phyloP scores from a whole-genome alignment of 2,888 invertebrate species.

The Melieria omissa region DNA sequence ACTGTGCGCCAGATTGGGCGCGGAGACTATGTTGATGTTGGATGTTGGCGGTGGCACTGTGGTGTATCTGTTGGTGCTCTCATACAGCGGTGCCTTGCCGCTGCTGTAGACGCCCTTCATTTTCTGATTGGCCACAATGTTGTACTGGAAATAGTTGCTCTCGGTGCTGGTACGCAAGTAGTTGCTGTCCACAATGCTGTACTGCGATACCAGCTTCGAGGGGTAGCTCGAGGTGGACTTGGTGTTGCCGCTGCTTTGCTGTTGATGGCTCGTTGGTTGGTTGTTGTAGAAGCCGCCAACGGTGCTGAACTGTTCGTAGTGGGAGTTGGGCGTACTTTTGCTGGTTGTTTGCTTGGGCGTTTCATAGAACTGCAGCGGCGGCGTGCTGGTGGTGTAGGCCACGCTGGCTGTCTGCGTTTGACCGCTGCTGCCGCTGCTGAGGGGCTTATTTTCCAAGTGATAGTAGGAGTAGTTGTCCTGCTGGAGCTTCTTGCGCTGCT shows the following conservation, averaged over 20 bases:
- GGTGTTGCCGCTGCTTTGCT: slow-evolving; percentile 28
- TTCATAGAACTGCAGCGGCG: slow-evolving; percentile 46
- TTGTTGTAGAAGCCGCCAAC: slow-evolving; percentile 72
- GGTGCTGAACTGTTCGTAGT: slow-evolving; percentile 70
- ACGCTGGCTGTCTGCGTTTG: neutral
- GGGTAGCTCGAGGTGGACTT: slow-evolving; percentile 38
- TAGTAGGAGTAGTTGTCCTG: slow-evolving; percentile 66
- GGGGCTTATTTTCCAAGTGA: slow-evolving; percentile 61
- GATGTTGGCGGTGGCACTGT: slow-evolving; percentile 50
- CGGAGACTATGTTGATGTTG: slow-evolving; percentile 56
- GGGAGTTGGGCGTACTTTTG: slow-evolving; percentile 69
- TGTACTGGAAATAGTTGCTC: slow-evolving; percentile 65
- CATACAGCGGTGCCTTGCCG: slow-evolving; percentile 42
- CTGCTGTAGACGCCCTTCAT: slow-evolving; percentile 60
- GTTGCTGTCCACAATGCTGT: slow-evolving; percentile 50
- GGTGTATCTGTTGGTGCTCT: slow-evolving; percentile 18
- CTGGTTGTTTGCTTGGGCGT: slow-evolving; percentile 31
- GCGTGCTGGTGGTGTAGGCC: slow-evolving; percentile 33
- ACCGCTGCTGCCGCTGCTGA: slow-evolving; percentile 2
- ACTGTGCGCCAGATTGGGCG: slow-evolving; percentile 53
- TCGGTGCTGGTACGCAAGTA: slow-evolving; percentile 56
- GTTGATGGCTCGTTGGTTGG: slow-evolving; percentile 36
- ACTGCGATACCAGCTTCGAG: slow-evolving; percentile 58
- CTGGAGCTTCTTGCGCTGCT: slow-evolving; percentile 58
- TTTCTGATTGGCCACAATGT: slow-evolving; percentile 64